A percentile compares a stretch with the other conserved stretches of the same genome.
These are phyloP conservation scores for Pseudolycoriella hygida DNA, from an alignment of 2,888 invertebrate species.

Conservation along the genomic window DNA sequence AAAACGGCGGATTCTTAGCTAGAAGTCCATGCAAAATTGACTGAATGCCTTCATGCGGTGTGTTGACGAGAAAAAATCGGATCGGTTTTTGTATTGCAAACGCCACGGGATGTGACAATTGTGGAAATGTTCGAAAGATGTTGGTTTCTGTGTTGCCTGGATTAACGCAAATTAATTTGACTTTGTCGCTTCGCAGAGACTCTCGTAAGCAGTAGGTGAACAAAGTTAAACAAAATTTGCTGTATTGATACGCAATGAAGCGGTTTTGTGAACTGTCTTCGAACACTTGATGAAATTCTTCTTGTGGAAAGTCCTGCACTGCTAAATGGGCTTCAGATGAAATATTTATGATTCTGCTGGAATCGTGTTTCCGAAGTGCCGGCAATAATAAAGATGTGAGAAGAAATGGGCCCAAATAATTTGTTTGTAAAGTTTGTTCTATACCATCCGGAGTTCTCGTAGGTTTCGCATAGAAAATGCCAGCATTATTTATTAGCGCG, in stretches of 20 bases:
- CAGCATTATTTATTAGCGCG: conserved; percentile 35
- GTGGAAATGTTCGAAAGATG: conserved; percentile 26
- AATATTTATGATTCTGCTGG: conserved; percentile 31
- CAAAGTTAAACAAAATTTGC: conserved; percentile 11
- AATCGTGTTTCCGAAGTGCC: conserved; percentile 23
- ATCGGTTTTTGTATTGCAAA: conserved; percentile 27
- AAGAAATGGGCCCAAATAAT: conserved; percentile 32
- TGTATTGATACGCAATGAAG: conserved; percentile 9
- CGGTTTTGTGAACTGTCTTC: conserved; percentile 7
- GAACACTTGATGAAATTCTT: conserved; percentile 9
- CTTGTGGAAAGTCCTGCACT: conserved; percentile 6
- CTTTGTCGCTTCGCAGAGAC: conserved; percentile 18
- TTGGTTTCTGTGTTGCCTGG: conserved; percentile 30
- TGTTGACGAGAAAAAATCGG: conserved; percentile 23
- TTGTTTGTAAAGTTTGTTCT: conserved; percentile 36
- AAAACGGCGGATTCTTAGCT: conserved; percentile 14
- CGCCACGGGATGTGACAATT: conserved; percentile 20
- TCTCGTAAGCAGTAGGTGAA: conserved; percentile 8
- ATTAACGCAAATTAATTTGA: conserved; percentile 27
- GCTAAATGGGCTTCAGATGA: conserved; percentile 26
- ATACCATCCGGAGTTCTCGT: conserved; percentile 31
- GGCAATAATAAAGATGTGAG: conserved; percentile 31
- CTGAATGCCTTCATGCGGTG: conserved; percentile 28
- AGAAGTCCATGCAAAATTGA: conserved; percentile 25
- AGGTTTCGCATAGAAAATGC: conserved; percentile 33